Percentiles rank a stretch among this genome's conserved stretches.
phyloP scores from a whole-genome alignment of 2,113 vertebrate species.

The Strigops habroptila region DNA sequence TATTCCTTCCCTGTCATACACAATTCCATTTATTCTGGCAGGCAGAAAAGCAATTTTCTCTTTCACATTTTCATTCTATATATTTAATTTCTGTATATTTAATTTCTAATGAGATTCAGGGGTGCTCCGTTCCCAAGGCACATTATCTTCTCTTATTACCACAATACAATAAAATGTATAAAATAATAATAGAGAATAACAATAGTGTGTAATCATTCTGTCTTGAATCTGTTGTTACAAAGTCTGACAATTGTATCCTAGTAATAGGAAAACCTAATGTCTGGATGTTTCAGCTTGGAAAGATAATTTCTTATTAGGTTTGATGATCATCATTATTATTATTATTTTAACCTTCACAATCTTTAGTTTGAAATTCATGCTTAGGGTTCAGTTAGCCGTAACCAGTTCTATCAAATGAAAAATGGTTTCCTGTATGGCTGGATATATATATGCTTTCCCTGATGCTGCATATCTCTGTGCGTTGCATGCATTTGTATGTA shows the following conservation, averaged over 20 bases:
- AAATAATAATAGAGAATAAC: slow-evolving; percentile 28
- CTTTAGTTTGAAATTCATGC: neutral
- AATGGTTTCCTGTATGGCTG: neutral
- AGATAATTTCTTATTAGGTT: neutral
- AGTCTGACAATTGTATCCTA: neutral
- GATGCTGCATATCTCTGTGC: neutral
- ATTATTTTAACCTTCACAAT: neutral
- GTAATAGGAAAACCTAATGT: neutral
- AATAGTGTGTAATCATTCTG: slow-evolving; percentile 26
- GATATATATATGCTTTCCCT: neutral
- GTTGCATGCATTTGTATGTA: neutral
- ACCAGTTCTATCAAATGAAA: neutral
- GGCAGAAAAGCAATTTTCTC: slow-evolving; percentile 45
- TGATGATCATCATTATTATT: neutral
- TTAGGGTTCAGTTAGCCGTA: neutral
- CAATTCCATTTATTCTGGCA: slow-evolving; percentile 12
- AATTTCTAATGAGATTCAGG: slow-evolving; percentile 54
- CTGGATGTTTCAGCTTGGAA: neutral
- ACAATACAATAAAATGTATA: slow-evolving; percentile 12
- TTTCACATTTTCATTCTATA: slow-evolving; percentile 7
- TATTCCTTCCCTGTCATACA: slow-evolving; percentile 25
- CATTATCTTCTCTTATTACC: slow-evolving; percentile 23
- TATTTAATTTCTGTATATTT: slow-evolving; percentile 58
- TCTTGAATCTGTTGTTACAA: neutral
- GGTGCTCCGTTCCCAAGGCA: slow-evolving; percentile 23